Percentiles rank a stretch among this genome's conserved stretches.
These are phyloP conservation scores for Pseudanteris insignis DNA, from an alignment of 2,888 invertebrate species.

Conservation along the genomic window DNA sequence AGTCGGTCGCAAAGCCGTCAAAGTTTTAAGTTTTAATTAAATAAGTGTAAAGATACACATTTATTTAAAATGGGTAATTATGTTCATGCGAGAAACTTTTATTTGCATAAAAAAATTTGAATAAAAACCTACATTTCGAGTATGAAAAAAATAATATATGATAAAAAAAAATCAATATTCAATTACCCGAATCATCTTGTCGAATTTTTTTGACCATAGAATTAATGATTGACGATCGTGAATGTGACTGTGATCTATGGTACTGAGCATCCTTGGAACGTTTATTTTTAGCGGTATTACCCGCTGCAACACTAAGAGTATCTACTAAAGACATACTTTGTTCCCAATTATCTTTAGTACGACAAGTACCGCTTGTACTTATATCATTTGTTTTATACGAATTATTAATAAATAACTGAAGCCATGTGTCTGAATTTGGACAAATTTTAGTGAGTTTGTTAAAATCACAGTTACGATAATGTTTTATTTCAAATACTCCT, in stretches of 20 bases:
- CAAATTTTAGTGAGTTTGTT: no score
- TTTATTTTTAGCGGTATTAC: constrained; percentile 88
- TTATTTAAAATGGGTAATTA: background rate
- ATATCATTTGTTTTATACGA: constrained; percentile 56
- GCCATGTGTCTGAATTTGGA: constrained; percentile 59
- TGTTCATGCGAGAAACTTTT: background rate
- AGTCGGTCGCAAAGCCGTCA: no score
- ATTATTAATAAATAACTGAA: constrained; percentile 57
- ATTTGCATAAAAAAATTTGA: no score
- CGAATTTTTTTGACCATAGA: constrained; percentile 17
- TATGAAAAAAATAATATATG: background rate
- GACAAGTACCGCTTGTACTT: constrained; percentile 49
- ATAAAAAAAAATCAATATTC: background rate
- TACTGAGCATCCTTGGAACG: constrained; percentile 78
- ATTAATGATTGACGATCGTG: constrained; percentile 54
- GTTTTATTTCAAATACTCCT: no score
- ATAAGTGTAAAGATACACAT: background rate
- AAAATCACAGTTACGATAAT: no score
- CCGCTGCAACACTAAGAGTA: constrained; percentile 82
- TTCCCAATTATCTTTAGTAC: constrained; percentile 65
- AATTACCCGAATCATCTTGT: constrained; percentile 14
- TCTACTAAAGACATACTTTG: constrained; percentile 68
- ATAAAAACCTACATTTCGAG: background rate
- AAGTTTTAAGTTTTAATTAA: no score
- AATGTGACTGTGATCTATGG: constrained; percentile 69